phyloP scores from a whole-genome alignment of 2,888 invertebrate species.

The Eulithis testata region DNA sequence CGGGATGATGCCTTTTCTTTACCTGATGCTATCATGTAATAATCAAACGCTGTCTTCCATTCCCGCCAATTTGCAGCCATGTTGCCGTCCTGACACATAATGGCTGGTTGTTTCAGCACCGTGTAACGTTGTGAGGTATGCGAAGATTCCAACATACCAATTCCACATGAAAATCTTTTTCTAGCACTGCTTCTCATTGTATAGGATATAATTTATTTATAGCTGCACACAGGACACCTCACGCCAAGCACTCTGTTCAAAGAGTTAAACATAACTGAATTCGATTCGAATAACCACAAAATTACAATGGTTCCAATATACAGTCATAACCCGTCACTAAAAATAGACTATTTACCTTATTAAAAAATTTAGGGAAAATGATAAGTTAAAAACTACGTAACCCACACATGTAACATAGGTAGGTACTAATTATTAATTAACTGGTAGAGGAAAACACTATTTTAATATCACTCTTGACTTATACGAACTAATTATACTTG shows the following conservation, averaged over 20 bases:
- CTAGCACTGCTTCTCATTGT: constrained; percentile 5
- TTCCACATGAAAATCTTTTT: constrained; percentile 2
- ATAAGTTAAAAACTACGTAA: not conserved
- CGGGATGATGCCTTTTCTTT: constrained; percentile 22
- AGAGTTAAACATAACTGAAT: constrained; percentile 4
- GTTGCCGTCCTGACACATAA: constrained; percentile 17
- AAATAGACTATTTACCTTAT: constrained; percentile 1
- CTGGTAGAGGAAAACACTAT: too few relatives aligned
- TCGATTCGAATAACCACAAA: constrained; percentile 1
- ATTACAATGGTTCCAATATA: not conserved
- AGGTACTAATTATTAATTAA: not conserved
- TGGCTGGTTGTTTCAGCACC: constrained; percentile 21
- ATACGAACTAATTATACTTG: too few relatives aligned
- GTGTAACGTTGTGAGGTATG: not conserved
- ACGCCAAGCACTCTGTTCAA: constrained; percentile 1
- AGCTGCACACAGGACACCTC: not conserved
- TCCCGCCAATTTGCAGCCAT: constrained; percentile 29
- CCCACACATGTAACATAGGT: not conserved
- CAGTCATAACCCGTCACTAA: constrained; percentile 13
- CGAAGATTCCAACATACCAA: not conserved
- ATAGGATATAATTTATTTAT: not conserved
- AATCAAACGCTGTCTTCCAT: constrained; percentile 35
- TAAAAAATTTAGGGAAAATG: constrained; percentile 8
- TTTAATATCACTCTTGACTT: too few relatives aligned
- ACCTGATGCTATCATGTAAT: constrained; percentile 31